Conservation (phyloP, 1,140 invertebrate species). For the Hyles euphorbiae region DNA sequence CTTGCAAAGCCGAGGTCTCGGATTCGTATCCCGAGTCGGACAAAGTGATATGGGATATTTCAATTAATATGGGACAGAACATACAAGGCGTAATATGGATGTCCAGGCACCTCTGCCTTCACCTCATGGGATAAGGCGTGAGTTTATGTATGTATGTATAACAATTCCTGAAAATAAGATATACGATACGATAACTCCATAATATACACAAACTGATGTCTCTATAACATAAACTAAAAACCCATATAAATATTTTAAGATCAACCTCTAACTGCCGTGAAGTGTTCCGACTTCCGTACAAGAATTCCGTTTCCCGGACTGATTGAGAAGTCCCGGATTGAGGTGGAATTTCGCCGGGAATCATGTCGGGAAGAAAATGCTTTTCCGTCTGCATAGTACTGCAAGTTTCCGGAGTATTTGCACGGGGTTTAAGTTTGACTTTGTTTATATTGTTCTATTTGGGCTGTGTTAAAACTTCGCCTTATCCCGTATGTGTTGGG, state of each 20-base stretch:
- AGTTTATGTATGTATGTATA: too few relatives aligned
- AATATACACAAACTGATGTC: too few relatives aligned
- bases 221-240: too few relatives aligned
- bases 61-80: too few relatives aligned
- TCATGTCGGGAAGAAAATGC: constrained; percentile 21
- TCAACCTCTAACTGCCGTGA: not conserved
- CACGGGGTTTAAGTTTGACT: constrained; percentile 32
- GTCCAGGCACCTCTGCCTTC: too few relatives aligned
- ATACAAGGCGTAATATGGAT: too few relatives aligned
- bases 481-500: not conserved
- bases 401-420: constrained; percentile 21
- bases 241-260: constrained; percentile 7
- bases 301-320: constrained; percentile 19
- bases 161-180: too few relatives aligned
- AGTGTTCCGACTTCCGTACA: not conserved
- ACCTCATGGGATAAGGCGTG: too few relatives aligned
- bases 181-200: too few relatives aligned
- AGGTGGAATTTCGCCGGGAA: constrained; percentile 26
- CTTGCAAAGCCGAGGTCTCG: too few relatives aligned
- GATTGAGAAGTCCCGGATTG: constrained; percentile 34
- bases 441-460: constrained; percentile 24
- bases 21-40: too few relatives aligned
- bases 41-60: too few relatives aligned
- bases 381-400: constrained; percentile 27
- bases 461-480: not conserved